phyloP scores from a whole-genome alignment of 2,888 invertebrate genomes.

The Yponomeuta plumbellus region DNA sequence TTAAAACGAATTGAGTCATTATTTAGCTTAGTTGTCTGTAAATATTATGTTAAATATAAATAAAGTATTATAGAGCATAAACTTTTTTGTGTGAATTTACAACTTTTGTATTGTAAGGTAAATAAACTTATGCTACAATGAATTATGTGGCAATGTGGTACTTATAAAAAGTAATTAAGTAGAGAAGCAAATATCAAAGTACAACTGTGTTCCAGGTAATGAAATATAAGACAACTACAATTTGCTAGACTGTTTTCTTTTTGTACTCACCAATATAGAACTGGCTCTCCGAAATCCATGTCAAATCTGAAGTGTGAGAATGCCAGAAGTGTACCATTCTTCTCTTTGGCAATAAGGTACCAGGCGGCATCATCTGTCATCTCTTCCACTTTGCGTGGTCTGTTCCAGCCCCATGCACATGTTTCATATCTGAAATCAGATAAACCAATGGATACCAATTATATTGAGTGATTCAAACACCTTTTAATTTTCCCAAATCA shows the following conservation, averaged over 20 bases:
- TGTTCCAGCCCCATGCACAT: conserved; percentile 90
- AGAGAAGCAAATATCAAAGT: background rate
- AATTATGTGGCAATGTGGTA: background rate
- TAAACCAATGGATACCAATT: background rate
- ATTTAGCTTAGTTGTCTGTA: conserved; percentile 34
- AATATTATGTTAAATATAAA: conserved; percentile 14
- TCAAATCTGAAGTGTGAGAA: conserved; percentile 91
- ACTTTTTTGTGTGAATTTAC: conserved; percentile 16
- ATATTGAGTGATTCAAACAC: too few relatives aligned
- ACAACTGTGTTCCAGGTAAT: background rate
- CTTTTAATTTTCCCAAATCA: too few relatives aligned
- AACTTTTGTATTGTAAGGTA: background rate
- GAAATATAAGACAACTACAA: background rate
- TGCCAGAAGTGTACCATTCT: conserved; percentile 75
- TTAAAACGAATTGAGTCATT: conserved; percentile 50
- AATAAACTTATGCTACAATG: background rate
- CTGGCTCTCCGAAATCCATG: conserved; percentile 85
- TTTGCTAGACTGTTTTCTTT: background rate
- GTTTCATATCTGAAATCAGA: conserved; percentile 76
- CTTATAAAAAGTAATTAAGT: background rate
- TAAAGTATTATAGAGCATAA: conserved; percentile 45
- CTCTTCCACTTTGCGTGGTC: conserved; percentile 82
- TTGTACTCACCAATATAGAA: conserved; percentile 82
- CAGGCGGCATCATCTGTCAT: conserved; percentile 84
- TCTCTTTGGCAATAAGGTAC: conserved; percentile 81